Evolutionary conservation across 2,888 invertebrate species (phyloP).

Genomic region (Onthophagus sagittarius): DNA sequence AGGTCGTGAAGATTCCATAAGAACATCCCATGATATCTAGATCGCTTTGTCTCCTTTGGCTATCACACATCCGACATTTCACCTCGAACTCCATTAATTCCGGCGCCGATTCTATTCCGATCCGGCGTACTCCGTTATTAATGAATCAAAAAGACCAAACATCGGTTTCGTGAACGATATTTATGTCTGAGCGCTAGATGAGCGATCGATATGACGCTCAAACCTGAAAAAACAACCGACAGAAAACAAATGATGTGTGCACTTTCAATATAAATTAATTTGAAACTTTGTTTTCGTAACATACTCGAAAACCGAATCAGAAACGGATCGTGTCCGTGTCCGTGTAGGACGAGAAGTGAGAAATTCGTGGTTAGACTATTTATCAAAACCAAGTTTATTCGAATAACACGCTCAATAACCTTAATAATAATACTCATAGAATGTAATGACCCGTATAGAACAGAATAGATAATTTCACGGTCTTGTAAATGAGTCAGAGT

Average conservation of each 20-base stretch:
- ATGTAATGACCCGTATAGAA: not conserved
- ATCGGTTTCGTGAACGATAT: conserved; percentile 3
- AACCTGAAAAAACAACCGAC: not conserved
- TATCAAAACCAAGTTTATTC: not conserved
- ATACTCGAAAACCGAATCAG: not conserved
- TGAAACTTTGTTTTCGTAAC: not conserved
- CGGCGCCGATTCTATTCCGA: not conserved
- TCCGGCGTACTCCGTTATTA: conserved; percentile 1
- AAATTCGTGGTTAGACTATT: not conserved
- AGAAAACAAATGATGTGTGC: not conserved
- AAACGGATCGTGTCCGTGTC: not conserved
- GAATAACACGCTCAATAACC: not conserved
- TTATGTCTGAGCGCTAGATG: not conserved
- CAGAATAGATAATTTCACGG: not conserved
- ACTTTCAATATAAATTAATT: not conserved
- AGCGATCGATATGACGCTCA: not conserved
- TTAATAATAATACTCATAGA: not conserved
- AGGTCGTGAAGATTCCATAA: not conserved
- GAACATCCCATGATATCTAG: not conserved
- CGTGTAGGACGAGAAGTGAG: not conserved
- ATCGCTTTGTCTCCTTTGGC: not conserved
- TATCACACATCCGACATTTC: conserved; percentile 8
- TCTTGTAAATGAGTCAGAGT: not conserved
- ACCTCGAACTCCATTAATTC: not conserved
- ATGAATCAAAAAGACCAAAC: conserved; percentile 7